Evolutionary conservation across 2,888 invertebrate genomes (phyloP), one percentile per base, ranked within the genome.

Genomic region (Julus scanicus): DNA sequence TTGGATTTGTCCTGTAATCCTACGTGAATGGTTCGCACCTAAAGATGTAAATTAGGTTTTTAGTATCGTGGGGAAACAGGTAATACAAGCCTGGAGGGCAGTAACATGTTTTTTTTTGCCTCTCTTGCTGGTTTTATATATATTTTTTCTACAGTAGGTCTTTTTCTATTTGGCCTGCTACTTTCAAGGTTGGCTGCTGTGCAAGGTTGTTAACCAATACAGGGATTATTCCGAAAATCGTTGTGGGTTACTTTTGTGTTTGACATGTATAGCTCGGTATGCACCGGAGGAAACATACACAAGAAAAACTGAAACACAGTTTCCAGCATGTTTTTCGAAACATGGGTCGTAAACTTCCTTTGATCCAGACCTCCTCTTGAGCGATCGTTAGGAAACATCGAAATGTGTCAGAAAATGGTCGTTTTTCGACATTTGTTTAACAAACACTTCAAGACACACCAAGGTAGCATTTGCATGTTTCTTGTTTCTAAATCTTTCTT

Each of bases 1-100:
- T 80, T 80, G 80, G 80, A 80, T 80, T 80, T 80, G 80, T 80
- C 37, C 80, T 13, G 80, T 80, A 80, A 80, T 80, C 80, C 80
- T 29, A 80, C 80, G 13, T 37, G 80, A 80, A 80, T 80, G 80
- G 80, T 80, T 13, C 37, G 13, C 80, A 37, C 37, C 37, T 37
- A 29, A 37, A 80, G 37, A 80, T 80, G 80, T 13, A 80, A 80
- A 80, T 80, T 29, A 37, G 29, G 80, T 63, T 63, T 71, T 80
- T 80, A 29, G 80, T 13, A 20, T 80, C 63, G 37, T 37, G 37
- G 13, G 37, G 80, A 80, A 80, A 80, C 80, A 80, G 80, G 80
- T 80, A 80, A 37, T 80, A 13, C 3, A 80, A 9, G 80, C 80
- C 80, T 80, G 80, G 13, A 20, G 37, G 29, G 80, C 37, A 37